Percentiles rank a stretch among this genome's conserved stretches.
Conservation (phyloP, 2,888 invertebrate genomes). For the Patella caerulea region DNA sequence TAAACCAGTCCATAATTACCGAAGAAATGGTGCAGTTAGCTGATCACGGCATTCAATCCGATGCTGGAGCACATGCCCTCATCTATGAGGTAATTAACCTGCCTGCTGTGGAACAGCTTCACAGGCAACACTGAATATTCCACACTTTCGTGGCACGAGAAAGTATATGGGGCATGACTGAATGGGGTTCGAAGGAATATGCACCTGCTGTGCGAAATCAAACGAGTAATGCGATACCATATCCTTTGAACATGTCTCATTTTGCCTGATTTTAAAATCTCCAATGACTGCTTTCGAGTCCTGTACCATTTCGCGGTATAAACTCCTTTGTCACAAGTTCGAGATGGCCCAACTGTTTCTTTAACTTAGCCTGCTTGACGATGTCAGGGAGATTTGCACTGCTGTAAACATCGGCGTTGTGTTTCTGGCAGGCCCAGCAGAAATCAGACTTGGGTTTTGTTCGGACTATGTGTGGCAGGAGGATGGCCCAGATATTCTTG, state of each 20-base stretch:
- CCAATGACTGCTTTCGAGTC: not conserved
- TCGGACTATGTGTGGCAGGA: slow-evolving; percentile 26
- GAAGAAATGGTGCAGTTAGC: slow-evolving; percentile 30
- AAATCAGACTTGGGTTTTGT: slow-evolving; percentile 31
- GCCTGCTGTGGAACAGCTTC: slow-evolving; percentile 30
- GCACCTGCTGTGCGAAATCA: slow-evolving; percentile 42
- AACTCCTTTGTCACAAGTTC: slow-evolving; percentile 22
- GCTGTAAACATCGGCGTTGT: slow-evolving; percentile 20
- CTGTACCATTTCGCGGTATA: slow-evolving; percentile 8
- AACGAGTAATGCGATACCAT: slow-evolving; percentile 30
- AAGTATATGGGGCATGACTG: slow-evolving; percentile 46
- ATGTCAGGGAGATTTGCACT: slow-evolving; percentile 20
- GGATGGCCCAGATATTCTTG: slow-evolving; percentile 15
- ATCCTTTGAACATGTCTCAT: not conserved
- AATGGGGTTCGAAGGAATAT: slow-evolving; percentile 38
- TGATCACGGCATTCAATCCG: slow-evolving; percentile 28
- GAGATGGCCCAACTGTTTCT: not conserved
- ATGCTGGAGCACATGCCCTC: slow-evolving; percentile 33
- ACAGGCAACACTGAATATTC: slow-evolving; percentile 38
- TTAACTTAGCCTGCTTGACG: not conserved
- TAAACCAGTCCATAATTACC: slow-evolving; percentile 15
- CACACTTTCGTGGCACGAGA: slow-evolving; percentile 41
- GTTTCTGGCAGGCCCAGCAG: slow-evolving; percentile 37
- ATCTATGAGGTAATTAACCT: slow-evolving; percentile 42
- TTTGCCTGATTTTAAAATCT: not conserved